A percentile compares a stretch with the other conserved stretches of the same genome.
Conservation (phyloP, 2,888 invertebrate genomes). For the Drosophila peninsularis region DNA sequence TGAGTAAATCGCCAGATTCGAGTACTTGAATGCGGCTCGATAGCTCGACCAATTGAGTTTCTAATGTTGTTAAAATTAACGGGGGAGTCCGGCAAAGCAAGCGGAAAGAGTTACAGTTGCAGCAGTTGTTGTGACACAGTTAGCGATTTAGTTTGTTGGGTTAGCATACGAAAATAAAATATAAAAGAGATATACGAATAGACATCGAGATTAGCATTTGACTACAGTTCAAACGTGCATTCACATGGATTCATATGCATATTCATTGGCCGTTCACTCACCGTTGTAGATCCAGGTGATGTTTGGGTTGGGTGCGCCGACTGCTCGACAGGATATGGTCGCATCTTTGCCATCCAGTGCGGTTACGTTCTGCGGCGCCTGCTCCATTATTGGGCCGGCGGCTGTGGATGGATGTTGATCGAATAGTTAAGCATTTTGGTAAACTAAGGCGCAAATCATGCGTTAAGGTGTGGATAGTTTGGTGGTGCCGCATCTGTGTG, state of each 20-base stretch:
- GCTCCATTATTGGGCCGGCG: slow-evolving; percentile 94
- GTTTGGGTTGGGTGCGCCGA: slow-evolving; percentile 95
- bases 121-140: slow-evolving; percentile 25
- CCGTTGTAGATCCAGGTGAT: slow-evolving; percentile 96
- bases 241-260: not conserved
- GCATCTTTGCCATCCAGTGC: slow-evolving; percentile 97
- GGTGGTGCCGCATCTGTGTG: slow-evolving; percentile 13
- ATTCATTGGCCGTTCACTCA: slow-evolving; percentile 84
- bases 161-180: slow-evolving; percentile 44
- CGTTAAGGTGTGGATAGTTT: slow-evolving; percentile 22
- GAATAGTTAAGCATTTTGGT: slow-evolving; percentile 19
- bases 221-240: slow-evolving; percentile 5
- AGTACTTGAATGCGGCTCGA: slow-evolving; percentile 93
- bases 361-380: slow-evolving; percentile 93
- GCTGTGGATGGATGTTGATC: slow-evolving; percentile 86
- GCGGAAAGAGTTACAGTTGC: slow-evolving; percentile 29
- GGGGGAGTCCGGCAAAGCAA: slow-evolving; percentile 35
- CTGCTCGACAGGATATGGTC: slow-evolving; percentile 93
- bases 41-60: slow-evolving; percentile 87
- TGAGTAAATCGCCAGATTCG: slow-evolving; percentile 94
- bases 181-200: slow-evolving; percentile 24
- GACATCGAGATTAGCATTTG: slow-evolving; percentile 42
- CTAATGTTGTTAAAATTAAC: slow-evolving; percentile 81
- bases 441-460: slow-evolving; percentile 6
- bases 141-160: slow-evolving; percentile 54